Base-by-base conservation (phyloP, 2,888 invertebrate species). In the Campoplex capitator region DNA sequence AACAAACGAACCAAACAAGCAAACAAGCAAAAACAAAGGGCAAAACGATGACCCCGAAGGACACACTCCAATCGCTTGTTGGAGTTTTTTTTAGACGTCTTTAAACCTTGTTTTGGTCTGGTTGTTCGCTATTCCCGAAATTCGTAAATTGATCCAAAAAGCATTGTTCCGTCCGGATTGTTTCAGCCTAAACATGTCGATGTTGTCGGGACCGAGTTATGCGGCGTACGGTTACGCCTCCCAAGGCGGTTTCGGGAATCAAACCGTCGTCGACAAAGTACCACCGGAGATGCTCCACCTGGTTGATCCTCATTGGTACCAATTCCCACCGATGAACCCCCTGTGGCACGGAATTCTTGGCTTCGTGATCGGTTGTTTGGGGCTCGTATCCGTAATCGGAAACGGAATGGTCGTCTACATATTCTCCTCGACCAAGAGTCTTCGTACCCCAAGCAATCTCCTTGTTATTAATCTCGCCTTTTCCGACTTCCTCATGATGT, bases 401-500 rank as follows among this genome's bases (percentile, higher is more conserved):
- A 97, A 97, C 92, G 97, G 97, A 91, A 96, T 96, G 95, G 97
- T 97, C 85, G 95, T 97, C 89, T 97, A 96, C 95, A 97, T 97
- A 91, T 97, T 97, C 95, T 95, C 96, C 88, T 95, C 96, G 76
- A 97, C 97, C 81, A 97, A 97, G 95, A 94, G 95, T 75, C 95
- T 98, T 84, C 96, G 98, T 91, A 98, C 98, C 56, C 98, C 98
- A 71, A 98, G 98, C 88, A 99, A 99, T 94, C 95, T 99, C 91
- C 95, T 98, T 90, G 97, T 99, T 85, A 97, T 98, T 86, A 99
- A 99, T 95, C 96, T 99, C 92, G 98, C 98, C 56, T 97, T 99
- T 94, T 98, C 98, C 82, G 98, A 98, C 94, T 97, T 98, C 93
- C 96, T 97, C 89, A 98, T 98, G 97, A 98, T 98, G 98, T 95